Base-by-base conservation (phyloP, 2,888 invertebrate genomes). In the Orthosia cruda region DNA sequence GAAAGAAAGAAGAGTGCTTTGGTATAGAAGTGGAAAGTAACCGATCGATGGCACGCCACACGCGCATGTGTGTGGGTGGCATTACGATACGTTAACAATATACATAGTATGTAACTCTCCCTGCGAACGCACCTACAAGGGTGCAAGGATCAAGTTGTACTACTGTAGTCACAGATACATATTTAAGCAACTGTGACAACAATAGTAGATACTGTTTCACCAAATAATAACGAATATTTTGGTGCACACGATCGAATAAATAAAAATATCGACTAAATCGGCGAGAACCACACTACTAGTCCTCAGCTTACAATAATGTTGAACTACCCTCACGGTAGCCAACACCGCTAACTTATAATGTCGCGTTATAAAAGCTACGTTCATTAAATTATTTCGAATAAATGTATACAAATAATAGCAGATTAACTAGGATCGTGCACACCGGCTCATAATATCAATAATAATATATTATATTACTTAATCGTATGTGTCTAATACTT, bases 401-500 rank as follows among this genome's bases (percentile, higher is more conserved):
- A 72, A 66, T 59, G 57, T 78, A 57, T 70, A 67, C 58, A 80
- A 57, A 61, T 67, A 67, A 78, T 78, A 79, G 15, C 69, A 40
- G 20, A 71, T 74, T 75, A 74, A 82, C 82, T 83, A 84, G 78
- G 86, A 86, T 71, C 89, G 89, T 88, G 86, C 77, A 77, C 86
- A 85, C 87, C 85, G 83, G 76, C 84, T 80, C 77, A 80, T 85
- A 83, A 85, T 85, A 87, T 86, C 84, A 86, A 88, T 86, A 75
- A 81, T 82, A 84, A 86, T 84, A 77, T 82, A 84, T 86, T 85
- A 86, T 87, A 87, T 88, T 85, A 87, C 84, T 81, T 84, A 86
- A 69, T 83, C 71, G 58, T 80, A 85, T 40, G 63, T 74, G 64
- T 85, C 87, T 90, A 92, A 92, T 92, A 91, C 91, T 91, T 90